Conservation (phyloP, 2,113 vertebrate species). For the Gymnobelideus leadbeateri region DNA sequence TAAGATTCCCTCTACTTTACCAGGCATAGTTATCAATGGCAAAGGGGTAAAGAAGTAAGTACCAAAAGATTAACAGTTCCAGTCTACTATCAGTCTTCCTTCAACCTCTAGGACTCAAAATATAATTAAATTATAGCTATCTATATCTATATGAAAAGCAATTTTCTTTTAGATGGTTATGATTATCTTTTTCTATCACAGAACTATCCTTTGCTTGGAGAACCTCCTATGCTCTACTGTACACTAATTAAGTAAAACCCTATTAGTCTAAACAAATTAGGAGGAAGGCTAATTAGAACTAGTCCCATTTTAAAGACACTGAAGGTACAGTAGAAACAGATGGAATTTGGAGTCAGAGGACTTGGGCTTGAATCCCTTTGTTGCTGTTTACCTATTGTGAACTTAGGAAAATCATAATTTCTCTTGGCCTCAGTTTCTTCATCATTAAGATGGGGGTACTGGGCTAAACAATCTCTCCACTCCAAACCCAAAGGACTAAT, state of each 20-base stretch:
- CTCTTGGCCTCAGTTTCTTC: neutral
- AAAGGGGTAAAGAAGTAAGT: neutral
- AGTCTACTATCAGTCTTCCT: slow-evolving; percentile 7
- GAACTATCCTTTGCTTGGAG: slow-evolving; percentile 28
- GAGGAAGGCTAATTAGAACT: neutral
- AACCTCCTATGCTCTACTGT: slow-evolving; percentile 25
- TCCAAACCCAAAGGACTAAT: neutral
- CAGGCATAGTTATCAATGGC: slow-evolving; percentile 1
- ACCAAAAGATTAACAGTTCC: slow-evolving; percentile 41
- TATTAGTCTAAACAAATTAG: neutral
- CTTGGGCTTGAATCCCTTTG: neutral
- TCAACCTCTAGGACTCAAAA: slow-evolving; percentile 9
- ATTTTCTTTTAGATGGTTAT: neutral
- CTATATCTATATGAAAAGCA: neutral
- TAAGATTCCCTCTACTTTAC: slow-evolving; percentile 29
- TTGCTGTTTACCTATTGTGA: neutral
- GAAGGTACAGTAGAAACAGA: neutral
- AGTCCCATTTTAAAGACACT: neutral
- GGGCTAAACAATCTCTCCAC: neutral
- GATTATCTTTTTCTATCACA: slow-evolving; percentile 31
- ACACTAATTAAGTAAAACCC: neutral
- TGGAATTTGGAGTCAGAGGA: neutral
- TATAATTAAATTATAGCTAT: neutral
- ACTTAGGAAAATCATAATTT: neutral
- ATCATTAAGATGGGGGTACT: neutral